These are phyloP conservation scores for Elachura formosa DNA, from an alignment of 2,113 vertebrate species.

Conservation along the genomic window DNA sequence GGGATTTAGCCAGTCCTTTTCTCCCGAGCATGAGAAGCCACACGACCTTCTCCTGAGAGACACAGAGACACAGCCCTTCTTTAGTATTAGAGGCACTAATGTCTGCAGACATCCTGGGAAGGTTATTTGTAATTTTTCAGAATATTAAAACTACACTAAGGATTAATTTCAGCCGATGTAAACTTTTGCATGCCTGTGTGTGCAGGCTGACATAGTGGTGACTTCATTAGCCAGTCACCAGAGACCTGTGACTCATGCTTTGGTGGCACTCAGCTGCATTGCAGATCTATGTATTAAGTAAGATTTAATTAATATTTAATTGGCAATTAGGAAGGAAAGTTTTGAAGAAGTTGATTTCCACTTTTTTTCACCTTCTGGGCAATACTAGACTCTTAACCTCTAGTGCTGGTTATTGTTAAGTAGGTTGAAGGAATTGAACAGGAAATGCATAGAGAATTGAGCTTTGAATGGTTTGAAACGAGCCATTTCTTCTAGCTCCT, in stretches of 20 bases:
- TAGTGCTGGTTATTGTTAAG: not conserved
- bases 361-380: not conserved
- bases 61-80: not conserved
- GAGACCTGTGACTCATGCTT: not conserved
- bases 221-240: not conserved
- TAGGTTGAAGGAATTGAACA: not conserved
- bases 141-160: not conserved
- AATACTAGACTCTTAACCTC: not conserved
- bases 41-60: not conserved
- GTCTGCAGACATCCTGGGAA: not conserved
- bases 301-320: constrained; percentile 9
- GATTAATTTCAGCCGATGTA: not conserved
- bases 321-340: constrained; percentile 6
- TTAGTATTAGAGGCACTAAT: not conserved
- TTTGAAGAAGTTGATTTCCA: not conserved
- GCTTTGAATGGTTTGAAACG: not conserved
- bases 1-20: not conserved
- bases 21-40: not conserved
- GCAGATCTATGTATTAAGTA: not conserved
- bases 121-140: not conserved
- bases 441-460: not conserved
- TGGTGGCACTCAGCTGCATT: not conserved
- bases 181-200: not conserved
- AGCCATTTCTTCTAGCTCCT: not conserved
- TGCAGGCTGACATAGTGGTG: not conserved